Base-by-base conservation (phyloP, 2,113 vertebrate species). In the Gallinago undulata region DNA sequence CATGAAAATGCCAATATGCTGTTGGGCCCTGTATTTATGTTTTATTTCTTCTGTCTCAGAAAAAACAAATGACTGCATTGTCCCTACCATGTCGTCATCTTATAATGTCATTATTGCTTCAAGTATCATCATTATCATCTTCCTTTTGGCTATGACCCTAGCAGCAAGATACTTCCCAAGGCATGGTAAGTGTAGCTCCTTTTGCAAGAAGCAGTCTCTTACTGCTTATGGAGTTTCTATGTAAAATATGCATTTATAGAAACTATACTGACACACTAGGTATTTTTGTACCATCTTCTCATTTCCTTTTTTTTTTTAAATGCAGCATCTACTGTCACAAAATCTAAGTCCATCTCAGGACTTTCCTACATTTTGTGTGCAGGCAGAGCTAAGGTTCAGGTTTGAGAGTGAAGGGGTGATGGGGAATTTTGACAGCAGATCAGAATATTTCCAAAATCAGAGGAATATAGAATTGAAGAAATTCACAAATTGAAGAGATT, bases 91-190 rank as follows among this genome's bases (percentile, higher is more conserved):
- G 28, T 19, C 56, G 90, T 64, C 48, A 33, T 10, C 93, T 51
- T 84, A 92, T 19, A 88, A 89, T 55, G 82, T 96, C 53, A 66
- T 97, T 55, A 93, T 30, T 91, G 95, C 92, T 81, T 90, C 96
- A 39, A 69, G 56, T 80, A 80, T 96, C 75, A 72, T 94, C 72
- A 11, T 97, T 47, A 35, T 84, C 55, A 48, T 37, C 87, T 97
- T 95, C 77, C 33, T 97, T 89, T 45, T 93, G 93, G 90, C 87
- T 53, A 6, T 94, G 39, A 35, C 7, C 75, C 63, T 94, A 43
- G 77, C 92, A 90, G 91, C 73, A 67, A 90, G 84, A 62, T 94
- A 89, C 66, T 24, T 97, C 74, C 28, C 37, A 64, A 90, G 90
- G 68, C 88, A 5, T 6, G 76, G 97, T 97, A 96, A 96, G 97